Conservation (phyloP, 1,140 invertebrate species). For the Thaumetopoea pityocampa region DNA sequence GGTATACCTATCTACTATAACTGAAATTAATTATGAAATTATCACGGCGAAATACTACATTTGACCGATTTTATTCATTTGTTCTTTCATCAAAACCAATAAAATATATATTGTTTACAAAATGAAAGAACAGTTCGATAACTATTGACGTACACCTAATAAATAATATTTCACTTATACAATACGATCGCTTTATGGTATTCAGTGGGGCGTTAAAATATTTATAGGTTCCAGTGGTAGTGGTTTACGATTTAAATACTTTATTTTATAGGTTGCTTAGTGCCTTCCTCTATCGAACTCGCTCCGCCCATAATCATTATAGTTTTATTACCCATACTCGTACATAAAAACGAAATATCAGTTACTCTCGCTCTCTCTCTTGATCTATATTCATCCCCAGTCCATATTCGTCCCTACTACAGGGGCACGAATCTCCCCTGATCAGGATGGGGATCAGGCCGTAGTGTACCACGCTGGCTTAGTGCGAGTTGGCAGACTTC, state of each 20-base stretch:
- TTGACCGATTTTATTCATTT: too few species aligned
- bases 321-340: neutral
- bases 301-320: neutral
- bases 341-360: too few species aligned
- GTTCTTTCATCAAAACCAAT: constrained; percentile 1
- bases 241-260: constrained; percentile 30
- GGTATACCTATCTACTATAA: too few species aligned
- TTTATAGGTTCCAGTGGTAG: constrained; percentile 23
- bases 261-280: constrained; percentile 10
- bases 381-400: too few species aligned
- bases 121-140: constrained; percentile 8
- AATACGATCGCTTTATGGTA: constrained; percentile 20
- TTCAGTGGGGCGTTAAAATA: constrained; percentile 19
- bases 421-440: too few species aligned
- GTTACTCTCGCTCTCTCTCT: too few species aligned
- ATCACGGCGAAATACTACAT: too few species aligned
- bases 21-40: too few species aligned
- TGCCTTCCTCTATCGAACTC: constrained; percentile 5
- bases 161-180: constrained; percentile 15
- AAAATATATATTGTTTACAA: constrained; percentile 11
- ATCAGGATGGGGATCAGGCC: too few species aligned
- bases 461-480: too few species aligned
- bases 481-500: too few species aligned
- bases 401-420: too few species aligned
- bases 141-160: constrained; percentile 14